These are phyloP conservation scores for Clarias magur DNA, from an alignment of 2,113 vertebrate genomes.

Conservation along the genomic window DNA sequence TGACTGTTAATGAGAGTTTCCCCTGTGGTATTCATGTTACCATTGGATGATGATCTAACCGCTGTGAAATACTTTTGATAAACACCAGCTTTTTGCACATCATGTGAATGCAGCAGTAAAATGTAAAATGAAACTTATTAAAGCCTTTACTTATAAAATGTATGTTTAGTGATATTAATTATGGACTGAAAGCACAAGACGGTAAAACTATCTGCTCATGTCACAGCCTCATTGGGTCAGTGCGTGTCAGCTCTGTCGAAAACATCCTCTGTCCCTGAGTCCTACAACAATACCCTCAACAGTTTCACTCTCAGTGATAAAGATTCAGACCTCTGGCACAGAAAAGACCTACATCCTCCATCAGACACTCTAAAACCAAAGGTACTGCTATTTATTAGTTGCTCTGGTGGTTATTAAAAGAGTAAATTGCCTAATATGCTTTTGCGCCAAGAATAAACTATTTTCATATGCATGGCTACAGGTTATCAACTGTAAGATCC, in stretches of 20 bases:
- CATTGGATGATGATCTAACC: background rate
- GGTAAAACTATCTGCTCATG: conserved; percentile 44
- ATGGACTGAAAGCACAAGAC: conserved; percentile 4
- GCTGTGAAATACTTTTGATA: background rate
- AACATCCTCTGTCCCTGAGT: conserved; percentile 68
- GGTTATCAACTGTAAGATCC: conserved; percentile 69
- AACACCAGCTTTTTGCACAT: background rate
- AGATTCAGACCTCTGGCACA: conserved; percentile 72
- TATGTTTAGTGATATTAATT: background rate
- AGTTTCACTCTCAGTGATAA: conserved; percentile 66
- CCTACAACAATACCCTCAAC: conserved; percentile 65
- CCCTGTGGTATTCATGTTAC: background rate
- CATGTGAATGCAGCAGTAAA: background rate
- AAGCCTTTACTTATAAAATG: background rate
- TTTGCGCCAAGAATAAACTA: background rate
- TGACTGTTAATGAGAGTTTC: background rate
- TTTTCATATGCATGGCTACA: conserved; percentile 39
- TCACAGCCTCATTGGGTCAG: conserved; percentile 75
- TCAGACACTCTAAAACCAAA: conserved; percentile 65
- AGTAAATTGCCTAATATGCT: background rate
- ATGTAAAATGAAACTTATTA: background rate
- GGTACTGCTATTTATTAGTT: conserved; percentile 63
- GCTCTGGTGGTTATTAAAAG: background rate
- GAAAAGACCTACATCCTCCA: conserved; percentile 65
- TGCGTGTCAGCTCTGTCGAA: conserved; percentile 75